Conservation (phyloP, 2,113 vertebrate species). For the Trichomycterus rosablanca region DNA sequence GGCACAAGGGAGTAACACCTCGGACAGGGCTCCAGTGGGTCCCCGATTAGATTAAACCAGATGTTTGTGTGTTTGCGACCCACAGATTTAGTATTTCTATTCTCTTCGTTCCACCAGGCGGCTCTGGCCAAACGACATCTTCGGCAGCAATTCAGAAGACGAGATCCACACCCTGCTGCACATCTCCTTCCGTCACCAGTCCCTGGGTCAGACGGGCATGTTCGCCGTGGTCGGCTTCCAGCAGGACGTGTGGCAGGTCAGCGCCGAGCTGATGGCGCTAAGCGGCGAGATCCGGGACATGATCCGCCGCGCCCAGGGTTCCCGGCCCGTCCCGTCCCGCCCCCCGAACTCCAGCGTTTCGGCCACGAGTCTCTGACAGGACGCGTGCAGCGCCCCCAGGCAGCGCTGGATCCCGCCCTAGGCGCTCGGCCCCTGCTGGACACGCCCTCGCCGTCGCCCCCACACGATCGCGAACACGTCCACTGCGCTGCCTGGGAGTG, state of each 20-base stretch:
- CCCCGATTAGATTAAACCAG: too few relatives aligned
- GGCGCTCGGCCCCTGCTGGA: constrained; percentile 39
- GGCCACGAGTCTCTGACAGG: constrained; percentile 96
- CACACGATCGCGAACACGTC: constrained; percentile 18
- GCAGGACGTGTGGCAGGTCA: constrained; percentile 91
- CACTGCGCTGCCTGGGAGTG: constrained; percentile 71
- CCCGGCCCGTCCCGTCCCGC: constrained; percentile 87
- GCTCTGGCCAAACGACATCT: constrained; percentile 92
- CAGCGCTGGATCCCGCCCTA: constrained; percentile 47
- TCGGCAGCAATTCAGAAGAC: constrained; percentile 87
- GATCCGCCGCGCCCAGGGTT: constrained; percentile 92
- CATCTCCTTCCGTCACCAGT: constrained; percentile 96
- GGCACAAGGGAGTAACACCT: too few relatives aligned
- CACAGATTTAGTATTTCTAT: too few relatives aligned
- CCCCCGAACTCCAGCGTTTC: constrained; percentile 91
- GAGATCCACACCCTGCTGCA: constrained; percentile 97
- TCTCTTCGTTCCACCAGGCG: constrained; percentile 67
- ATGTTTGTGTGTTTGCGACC: too few relatives aligned
- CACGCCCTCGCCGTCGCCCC: constrained; percentile 26
- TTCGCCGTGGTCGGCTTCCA: constrained; percentile 95
- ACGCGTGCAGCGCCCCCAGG: constrained; percentile 64
- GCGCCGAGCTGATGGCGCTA: constrained; percentile 92
- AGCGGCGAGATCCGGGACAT: constrained; percentile 96
- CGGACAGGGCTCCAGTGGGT: too few relatives aligned
- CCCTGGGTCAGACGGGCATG: constrained; percentile 92